Evolutionary conservation across 2,888 invertebrate genomes (phyloP), one percentile per base, ranked within the genome.

Genomic region (Octonoba sinensis): DNA sequence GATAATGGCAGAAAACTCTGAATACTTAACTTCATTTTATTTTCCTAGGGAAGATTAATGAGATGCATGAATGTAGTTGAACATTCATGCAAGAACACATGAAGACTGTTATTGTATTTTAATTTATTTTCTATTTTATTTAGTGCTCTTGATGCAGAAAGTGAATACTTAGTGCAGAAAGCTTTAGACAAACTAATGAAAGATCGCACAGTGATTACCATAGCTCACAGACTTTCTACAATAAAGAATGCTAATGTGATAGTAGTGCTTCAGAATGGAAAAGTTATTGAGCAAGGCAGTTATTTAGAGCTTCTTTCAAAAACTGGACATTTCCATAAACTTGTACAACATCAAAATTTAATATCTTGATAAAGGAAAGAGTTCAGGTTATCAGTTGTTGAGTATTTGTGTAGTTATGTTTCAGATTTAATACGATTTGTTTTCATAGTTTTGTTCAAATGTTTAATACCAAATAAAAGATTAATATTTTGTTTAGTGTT

Each of bases 221-320:
- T 99, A 85, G 98, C 98, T 1, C 98, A 98, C 88, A 90, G 98
- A 47, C 90, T 98, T 74, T 96, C 96, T 44, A 98, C 98, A 0
- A 92, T 99, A 74, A 92, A 93, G 87, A 93, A 95, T 87, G 97
- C 97, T 0, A 95, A 98, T 88, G 87, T 95, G 16, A 98, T 98
- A 85, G 95, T 96, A 36, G 97, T 99, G 2, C 90, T 98, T 65
- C 92, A 93, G 85, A 92, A 93, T 86, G 97, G 97, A 36, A 90
- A 90, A 82, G 93, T 96, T 85, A 93, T 93, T 1, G 96, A 96
- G 92, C 95, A 94, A 87, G 87, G 84, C 11, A 67, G 62, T 46
- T 84, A 84, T 74, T 56, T 87, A 11, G 86, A 90, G 59, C 86
- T 90, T 0, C 18, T 82, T 15, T 18, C 20, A 11, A 47, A 64